Conservation (phyloP, 2,113 vertebrate genomes). For the Columba janthina region DNA sequence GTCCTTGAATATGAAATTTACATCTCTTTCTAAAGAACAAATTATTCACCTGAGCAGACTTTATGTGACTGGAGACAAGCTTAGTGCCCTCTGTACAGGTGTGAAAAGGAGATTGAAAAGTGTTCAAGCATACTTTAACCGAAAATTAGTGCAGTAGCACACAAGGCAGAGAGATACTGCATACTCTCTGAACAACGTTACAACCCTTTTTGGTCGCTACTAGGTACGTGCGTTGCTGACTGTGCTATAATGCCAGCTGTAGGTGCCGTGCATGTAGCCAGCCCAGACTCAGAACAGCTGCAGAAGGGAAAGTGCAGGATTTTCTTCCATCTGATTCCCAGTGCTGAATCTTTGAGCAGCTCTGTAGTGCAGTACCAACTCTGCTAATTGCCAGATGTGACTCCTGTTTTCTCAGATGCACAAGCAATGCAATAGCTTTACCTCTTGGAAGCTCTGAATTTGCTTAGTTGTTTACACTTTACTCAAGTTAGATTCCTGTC, state of each 20-base stretch:
- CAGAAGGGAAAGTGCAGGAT: not conserved
- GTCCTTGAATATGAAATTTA: not conserved
- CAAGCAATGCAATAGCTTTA: not conserved
- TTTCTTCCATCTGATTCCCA: not conserved
- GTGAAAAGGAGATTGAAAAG: not conserved
- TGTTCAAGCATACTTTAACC: not conserved
- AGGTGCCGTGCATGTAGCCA: accelerated
- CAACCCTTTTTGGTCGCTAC: not conserved
- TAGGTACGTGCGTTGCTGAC: accelerated
- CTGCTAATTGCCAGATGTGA: not conserved
- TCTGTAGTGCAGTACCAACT: accelerated
- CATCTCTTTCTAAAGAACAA: not conserved
- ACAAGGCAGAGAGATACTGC: not conserved
- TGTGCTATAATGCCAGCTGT: not conserved
- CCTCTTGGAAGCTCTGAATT: not conserved
- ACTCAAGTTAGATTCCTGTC: not conserved
- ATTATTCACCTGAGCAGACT: not conserved
- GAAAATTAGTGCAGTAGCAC: accelerated
- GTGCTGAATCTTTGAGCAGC: not conserved
- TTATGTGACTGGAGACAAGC: not conserved
- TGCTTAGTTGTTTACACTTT: not conserved
- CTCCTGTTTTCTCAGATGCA: not conserved
- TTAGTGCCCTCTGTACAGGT: not conserved
- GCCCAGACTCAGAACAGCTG: not conserved
- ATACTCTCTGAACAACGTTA: not conserved